Percentiles rank a stretch among this genome's conserved stretches.
phyloP scores from a whole-genome alignment of 2,113 vertebrate species.

The Toxostoma redivivum region DNA sequence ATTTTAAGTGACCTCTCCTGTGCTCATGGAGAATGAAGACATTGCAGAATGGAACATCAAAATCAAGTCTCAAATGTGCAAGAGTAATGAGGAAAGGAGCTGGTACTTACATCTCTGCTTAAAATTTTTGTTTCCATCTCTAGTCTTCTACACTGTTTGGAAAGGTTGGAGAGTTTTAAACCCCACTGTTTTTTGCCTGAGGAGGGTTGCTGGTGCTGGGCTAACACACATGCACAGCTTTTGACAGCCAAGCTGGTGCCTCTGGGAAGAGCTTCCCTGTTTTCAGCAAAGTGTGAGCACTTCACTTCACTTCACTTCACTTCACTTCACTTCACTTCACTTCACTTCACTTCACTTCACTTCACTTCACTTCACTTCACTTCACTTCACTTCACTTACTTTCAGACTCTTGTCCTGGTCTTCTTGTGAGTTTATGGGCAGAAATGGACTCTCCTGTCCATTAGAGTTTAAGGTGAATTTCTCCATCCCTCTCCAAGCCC shows the following conservation, averaged over 20 bases:
- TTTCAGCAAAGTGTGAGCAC: background rate
- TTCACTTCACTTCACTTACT: background rate
- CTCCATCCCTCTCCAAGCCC: background rate
- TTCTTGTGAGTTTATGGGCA: background rate
- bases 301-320: background rate
- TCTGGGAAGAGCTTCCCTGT: background rate
- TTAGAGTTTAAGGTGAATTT: background rate
- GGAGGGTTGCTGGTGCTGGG: background rate
- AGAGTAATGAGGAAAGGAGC: background rate
- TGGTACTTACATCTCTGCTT: background rate
- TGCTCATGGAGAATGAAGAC: fast-evolving
- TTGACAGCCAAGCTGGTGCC: background rate
- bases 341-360: background rate
- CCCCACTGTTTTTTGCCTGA: background rate
- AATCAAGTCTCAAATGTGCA: background rate
- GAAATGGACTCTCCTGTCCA: background rate
- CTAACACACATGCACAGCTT: background rate
- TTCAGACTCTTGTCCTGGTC: background rate
- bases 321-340: background rate
- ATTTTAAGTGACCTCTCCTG: background rate
- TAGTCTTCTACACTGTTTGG: background rate
- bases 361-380: background rate
- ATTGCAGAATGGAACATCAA: background rate
- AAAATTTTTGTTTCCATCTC: background rate
- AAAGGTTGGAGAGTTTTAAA: background rate